Evolutionary conservation across 2,888 invertebrate species (phyloP).

Genomic region (Fabriciana adippe): DNA sequence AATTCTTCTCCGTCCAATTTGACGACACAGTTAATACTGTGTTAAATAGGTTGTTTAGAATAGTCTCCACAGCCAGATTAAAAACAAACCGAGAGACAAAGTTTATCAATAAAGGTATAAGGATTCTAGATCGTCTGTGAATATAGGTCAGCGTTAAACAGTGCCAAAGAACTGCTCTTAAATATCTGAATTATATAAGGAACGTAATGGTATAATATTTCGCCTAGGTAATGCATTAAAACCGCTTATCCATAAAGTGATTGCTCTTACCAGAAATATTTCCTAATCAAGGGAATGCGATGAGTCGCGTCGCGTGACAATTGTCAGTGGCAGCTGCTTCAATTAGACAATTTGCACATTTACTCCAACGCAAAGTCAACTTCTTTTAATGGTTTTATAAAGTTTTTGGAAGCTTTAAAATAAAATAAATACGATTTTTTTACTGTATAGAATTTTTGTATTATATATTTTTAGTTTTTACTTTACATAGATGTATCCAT

Average conservation of each 20-base stretch:
- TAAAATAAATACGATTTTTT: not conserved
- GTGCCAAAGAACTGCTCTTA: too few species aligned
- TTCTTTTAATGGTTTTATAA: not conserved
- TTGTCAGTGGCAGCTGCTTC: slow-evolving; percentile 17
- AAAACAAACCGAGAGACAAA: too few species aligned
- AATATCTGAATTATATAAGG: not conserved
- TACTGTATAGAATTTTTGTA: not conserved
- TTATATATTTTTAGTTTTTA: too few species aligned
- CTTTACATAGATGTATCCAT: too few species aligned
- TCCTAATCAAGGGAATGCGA: slow-evolving; percentile 13
- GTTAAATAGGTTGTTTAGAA: too few species aligned
- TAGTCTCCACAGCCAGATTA: too few species aligned
- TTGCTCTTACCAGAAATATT: slow-evolving; percentile 7
- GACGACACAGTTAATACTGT: too few species aligned
- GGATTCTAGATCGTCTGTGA: too few species aligned
- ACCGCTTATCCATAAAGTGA: not conserved
- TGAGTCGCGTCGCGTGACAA: slow-evolving; percentile 29
- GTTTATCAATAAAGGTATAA: too few species aligned
- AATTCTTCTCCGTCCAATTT: too few species aligned
- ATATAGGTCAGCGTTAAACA: too few species aligned
- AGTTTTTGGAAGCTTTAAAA: not conserved
- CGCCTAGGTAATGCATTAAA: too few species aligned
- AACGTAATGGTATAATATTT: not conserved
- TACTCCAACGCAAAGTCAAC: slow-evolving; percentile 6
- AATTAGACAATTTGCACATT: slow-evolving; percentile 31